phyloP scores from a whole-genome alignment of 2,888 invertebrate genomes.

The Agriopis aurantiaria region DNA sequence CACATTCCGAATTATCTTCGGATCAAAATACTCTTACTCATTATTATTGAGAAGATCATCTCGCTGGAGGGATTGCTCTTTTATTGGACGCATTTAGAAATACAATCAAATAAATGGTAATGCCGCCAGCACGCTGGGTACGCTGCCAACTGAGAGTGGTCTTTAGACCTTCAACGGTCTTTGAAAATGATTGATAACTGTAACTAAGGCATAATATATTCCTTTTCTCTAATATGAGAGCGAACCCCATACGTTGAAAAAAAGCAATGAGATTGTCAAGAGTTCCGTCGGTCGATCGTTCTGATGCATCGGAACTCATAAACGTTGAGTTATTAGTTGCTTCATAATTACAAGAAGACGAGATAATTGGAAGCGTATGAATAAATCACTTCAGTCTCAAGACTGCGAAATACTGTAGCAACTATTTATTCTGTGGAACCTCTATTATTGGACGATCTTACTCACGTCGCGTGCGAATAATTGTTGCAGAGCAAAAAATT shows the following conservation, averaged over 20 bases:
- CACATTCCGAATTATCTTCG: conserved; percentile 66
- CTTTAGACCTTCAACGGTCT: no score
- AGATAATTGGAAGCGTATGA: background rate
- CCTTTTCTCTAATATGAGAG: no score
- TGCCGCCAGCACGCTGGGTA: no score
- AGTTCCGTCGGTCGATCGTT: background rate
- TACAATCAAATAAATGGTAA: background rate
- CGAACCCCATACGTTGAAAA: no score
- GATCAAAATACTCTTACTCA: conserved; percentile 35
- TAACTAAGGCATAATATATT: no score
- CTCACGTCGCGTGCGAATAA: conserved; percentile 16
- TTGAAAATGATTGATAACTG: no score
- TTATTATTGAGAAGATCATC: conserved; percentile 17
- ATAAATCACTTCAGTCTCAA: background rate
- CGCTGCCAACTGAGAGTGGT: no score
- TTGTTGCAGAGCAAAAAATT: conserved; percentile 18
- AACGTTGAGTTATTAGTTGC: background rate
- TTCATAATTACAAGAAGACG: background rate
- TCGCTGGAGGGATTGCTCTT: conserved; percentile 5
- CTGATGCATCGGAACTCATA: background rate
- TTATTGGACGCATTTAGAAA: background rate
- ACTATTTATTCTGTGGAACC: background rate
- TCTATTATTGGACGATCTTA: background rate
- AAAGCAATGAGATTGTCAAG: no score
- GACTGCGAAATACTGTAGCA: background rate